Evolutionary conservation across 2,797 vertebrate species (phyloP).

Genomic region (Leptatherina wallacei): DNA sequence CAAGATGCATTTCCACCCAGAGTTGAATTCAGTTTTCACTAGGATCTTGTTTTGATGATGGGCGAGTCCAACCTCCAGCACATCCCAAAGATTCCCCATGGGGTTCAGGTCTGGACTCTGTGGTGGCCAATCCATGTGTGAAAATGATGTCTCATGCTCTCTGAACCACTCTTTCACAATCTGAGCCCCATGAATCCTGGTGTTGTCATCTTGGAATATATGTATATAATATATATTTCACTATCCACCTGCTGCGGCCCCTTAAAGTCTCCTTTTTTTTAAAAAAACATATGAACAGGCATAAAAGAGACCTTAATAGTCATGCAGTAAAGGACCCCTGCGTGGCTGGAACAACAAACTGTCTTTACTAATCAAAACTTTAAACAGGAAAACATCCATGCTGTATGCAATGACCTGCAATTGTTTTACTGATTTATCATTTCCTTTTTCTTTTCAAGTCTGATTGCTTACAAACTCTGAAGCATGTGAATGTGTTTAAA

Average conservation of each 20-base stretch:
- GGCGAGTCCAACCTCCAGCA: no score
- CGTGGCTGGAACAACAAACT: neutral
- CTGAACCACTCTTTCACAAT: no score
- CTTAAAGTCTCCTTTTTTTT: constrained; percentile 2
- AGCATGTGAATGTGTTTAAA: neutral
- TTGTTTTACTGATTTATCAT: constrained; percentile 3
- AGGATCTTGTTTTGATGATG: no score
- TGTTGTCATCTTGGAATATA: no score
- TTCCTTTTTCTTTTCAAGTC: constrained; percentile 3
- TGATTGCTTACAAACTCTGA: constrained; percentile 7
- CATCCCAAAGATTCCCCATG: no score
- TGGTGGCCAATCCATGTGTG: no score
- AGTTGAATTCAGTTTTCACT: no score
- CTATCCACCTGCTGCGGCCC: constrained; percentile 14
- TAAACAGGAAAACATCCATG: constrained; percentile 10
- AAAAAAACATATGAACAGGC: neutral
- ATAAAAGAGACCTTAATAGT: no score
- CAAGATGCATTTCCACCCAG: no score
- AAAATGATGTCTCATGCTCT: no score
- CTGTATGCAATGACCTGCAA: constrained; percentile 16
- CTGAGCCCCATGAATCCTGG: no score
- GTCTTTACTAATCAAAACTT: neutral
- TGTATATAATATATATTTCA: neutral
- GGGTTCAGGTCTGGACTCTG: no score
- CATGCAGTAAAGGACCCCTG: neutral